Evolutionary conservation across 2,888 invertebrate genomes (phyloP).

Genomic region (Thumatha senex): DNA sequence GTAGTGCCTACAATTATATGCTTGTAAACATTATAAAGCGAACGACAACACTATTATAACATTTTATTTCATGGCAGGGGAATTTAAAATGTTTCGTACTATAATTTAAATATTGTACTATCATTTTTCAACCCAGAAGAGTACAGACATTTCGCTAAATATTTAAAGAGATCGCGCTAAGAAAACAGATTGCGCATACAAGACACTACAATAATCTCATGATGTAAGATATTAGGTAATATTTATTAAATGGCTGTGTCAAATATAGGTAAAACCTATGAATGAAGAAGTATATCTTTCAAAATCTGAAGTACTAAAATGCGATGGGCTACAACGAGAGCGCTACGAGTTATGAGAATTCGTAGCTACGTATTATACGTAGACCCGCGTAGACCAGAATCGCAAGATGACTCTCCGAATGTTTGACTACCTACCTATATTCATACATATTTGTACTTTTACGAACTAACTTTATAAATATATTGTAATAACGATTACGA

Average conservation of each 20-base stretch:
- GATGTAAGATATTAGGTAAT: constrained; percentile 52
- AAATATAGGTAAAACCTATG: constrained; percentile 58
- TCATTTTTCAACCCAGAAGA: constrained; percentile 38
- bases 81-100: constrained; percentile 44
- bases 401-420: constrained; percentile 32
- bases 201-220: constrained; percentile 37
- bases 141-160: constrained; percentile 32
- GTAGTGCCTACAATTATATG: constrained; percentile 86
- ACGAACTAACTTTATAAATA: constrained; percentile 76
- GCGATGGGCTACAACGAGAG: constrained; percentile 8
- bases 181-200: constrained; percentile 37
- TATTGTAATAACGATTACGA: constrained; percentile 74
- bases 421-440: constrained; percentile 42
- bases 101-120: constrained; percentile 6
- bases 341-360: constrained; percentile 16
- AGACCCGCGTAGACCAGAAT: constrained; percentile 6
- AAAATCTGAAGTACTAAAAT: constrained; percentile 10
- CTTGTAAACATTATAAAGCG: constrained; percentile 71
- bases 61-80: constrained; percentile 48
- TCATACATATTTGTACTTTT: constrained; percentile 75
- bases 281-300: constrained; percentile 32
- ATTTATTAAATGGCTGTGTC: constrained; percentile 68
- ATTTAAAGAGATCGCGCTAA: constrained; percentile 35
- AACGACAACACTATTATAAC: constrained; percentile 45
- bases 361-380: constrained; percentile 13